Evolutionary conservation across 1,140 invertebrate genomes (phyloP), one percentile per base, ranked within the genome.

Genomic region (Plectrocnemia conspersa): DNA sequence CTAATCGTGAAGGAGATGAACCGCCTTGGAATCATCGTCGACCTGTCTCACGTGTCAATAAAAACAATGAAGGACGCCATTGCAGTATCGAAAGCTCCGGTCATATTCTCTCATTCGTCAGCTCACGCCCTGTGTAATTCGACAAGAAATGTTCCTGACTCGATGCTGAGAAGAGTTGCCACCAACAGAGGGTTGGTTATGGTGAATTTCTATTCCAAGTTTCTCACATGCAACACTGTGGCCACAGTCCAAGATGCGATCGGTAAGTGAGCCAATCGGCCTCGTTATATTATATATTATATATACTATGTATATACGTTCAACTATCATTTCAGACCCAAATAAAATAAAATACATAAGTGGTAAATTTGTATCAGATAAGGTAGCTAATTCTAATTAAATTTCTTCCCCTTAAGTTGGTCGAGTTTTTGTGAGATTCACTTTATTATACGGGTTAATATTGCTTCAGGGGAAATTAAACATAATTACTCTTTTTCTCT

Each of bases 141-240:
- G 25, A 85, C 85, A 52, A 79, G 91, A 49, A 94, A 94, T 72
- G 89, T 93, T 21, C 87, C 86, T 38, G 90, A 93, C 67, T 79
- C 82, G 54, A 84, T 92, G 41, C 78, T 94, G 46, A 74, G 82
- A 61, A 77, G 82, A 66, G 70, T 91, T 66, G 86, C 88, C 58
- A 78, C 82, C 58, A 94, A 94, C 69, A 82, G 85, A 52, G 91
- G 92, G 16, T 79, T 95, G 24, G 87, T 93, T 16, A 95, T 95
- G 92, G 84, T 95, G 54, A 93, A 90, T 68, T 94, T 94, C 77
- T 93, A 90, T 74, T 88, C 85, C 16, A 81, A 83, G 54, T 93
- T 92, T 70, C 80, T 94, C 62, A 91, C 88, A 25, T 93, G 90
- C 74, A 84, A 83, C 66, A 82, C 86, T 63, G 82, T 82, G 35